Percentiles rank a stretch among this genome's conserved stretches.
Evolutionary conservation across 1,140 invertebrate species (phyloP).

Genomic region (Scaptomyza graminum): DNA sequence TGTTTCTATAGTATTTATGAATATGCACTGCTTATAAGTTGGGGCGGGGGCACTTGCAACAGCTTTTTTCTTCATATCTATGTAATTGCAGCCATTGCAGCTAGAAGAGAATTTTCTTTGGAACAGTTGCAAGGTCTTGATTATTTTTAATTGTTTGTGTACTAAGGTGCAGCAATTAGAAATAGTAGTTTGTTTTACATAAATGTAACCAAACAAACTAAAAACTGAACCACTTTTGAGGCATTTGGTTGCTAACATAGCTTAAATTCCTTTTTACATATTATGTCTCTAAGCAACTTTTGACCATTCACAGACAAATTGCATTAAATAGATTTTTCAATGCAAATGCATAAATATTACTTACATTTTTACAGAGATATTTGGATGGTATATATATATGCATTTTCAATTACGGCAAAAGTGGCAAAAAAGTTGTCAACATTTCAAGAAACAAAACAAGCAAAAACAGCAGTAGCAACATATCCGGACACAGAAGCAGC

Average conservation of each 20-base stretch:
- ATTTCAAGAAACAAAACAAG: constrained; percentile 76
- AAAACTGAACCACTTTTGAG: too few species aligned
- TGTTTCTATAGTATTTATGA: constrained; percentile 56
- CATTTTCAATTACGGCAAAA: constrained; percentile 77
- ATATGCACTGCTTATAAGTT: constrained; percentile 47
- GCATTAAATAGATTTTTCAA: neutral
- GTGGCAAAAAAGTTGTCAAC: constrained; percentile 81
- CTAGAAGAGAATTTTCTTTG: constrained; percentile 28
- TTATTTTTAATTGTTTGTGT: neutral
- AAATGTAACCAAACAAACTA: neutral
- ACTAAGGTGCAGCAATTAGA: neutral
- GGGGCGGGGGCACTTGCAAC: constrained; percentile 13
- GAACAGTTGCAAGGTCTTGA: constrained; percentile 4
- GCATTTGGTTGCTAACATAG: too few species aligned
- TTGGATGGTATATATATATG: constrained; percentile 54
- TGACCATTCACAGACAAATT: neutral
- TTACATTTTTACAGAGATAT: constrained; percentile 38
- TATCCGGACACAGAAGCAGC: constrained; percentile 16
- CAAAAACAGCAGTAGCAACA: constrained; percentile 49
- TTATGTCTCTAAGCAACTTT: neutral
- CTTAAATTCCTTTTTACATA: too few species aligned
- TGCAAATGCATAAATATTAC: neutral
- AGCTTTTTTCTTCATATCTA: constrained; percentile 37
- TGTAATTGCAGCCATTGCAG: constrained; percentile 23
- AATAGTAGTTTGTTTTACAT: neutral